Base-by-base conservation (phyloP, 2,888 invertebrate genomes). In the Aporophyla lueneburgensis region DNA sequence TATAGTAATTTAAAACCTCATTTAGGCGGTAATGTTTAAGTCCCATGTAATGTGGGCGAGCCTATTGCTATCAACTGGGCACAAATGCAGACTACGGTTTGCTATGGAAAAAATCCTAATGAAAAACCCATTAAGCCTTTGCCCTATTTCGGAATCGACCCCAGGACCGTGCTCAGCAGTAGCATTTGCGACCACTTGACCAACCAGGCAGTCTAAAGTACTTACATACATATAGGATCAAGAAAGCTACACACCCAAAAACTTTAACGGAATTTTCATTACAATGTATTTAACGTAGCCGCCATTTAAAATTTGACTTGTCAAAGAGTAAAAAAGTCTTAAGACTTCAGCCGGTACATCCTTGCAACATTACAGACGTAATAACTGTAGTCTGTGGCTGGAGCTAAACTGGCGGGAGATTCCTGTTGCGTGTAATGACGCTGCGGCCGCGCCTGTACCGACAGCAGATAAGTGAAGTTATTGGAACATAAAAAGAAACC, bases 351-450 rank as follows among this genome's bases (percentile, higher is more conserved):
- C 7, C 62, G 24, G 72, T 71, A 65, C 49, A 66, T 58, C 70
- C 63, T 59, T 59, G 71, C 69, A 61, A 76, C 58, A 74, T 80
- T 72, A 66, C 65, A 51, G 56, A 19, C 54, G 46, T 81, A 78
- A 73, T 69, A 71, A 68, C 71, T 81, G 75, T 73, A 80, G 69
- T 61, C 80, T 75, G 75, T 80, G 75, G 75, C 54, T 65, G 58
- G 16, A 43, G 65, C 74, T 72, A 53, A 84, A 77, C 74, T 80
- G 78, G 70, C 69, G 43, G 61, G 72, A 67, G 78, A 88, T 88
- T 86, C 88, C 85, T 80, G 85, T 84, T 83, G 88, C 86, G 86
- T 86, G 90, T 92, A 93, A 93, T 93, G 91, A 92, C 91, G 59
- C 72, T 66, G 69, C 49, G 51, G 33, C 72, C 75, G 56, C 59